phyloP scores from a whole-genome alignment of 2,888 invertebrate species.

The Ctenicera cuprea region DNA sequence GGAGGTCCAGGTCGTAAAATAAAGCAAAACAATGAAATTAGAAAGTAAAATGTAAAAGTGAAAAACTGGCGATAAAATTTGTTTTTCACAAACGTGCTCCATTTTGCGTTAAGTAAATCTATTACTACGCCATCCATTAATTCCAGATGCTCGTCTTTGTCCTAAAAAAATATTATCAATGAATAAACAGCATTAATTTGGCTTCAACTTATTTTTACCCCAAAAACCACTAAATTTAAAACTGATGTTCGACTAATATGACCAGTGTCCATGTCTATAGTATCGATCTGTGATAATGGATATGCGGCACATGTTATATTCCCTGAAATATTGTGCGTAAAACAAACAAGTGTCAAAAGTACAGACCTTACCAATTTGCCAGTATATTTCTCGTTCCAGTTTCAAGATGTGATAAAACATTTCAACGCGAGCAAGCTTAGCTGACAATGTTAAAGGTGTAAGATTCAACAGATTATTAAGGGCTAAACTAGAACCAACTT shows the following conservation, averaged over 20 bases:
- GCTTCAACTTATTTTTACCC: slow-evolving; percentile 77
- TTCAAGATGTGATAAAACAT: slow-evolving; percentile 98
- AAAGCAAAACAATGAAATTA: slow-evolving; percentile 91
- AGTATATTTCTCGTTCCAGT: slow-evolving; percentile 96
- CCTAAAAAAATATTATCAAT: slow-evolving; percentile 76
- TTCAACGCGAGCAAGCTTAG: slow-evolving; percentile 93
- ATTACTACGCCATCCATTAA: slow-evolving; percentile 95
- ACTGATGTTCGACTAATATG: slow-evolving; percentile 97
- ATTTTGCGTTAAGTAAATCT: slow-evolving; percentile 96
- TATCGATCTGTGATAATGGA: slow-evolving; percentile 95
- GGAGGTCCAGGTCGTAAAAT: slow-evolving; percentile 90
- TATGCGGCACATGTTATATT: slow-evolving; percentile 98
- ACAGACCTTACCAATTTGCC: slow-evolving; percentile 87
- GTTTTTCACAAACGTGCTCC: slow-evolving; percentile 97
- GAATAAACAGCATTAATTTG: slow-evolving; percentile 32
- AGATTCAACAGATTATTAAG: slow-evolving; percentile 90
- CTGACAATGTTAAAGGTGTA: slow-evolving; percentile 94
- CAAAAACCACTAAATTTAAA: slow-evolving; percentile 96
- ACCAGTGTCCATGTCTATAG: slow-evolving; percentile 93
- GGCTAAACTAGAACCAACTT: slow-evolving; percentile 92
- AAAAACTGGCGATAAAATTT: slow-evolving; percentile 96
- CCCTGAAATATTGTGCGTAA: slow-evolving; percentile 68
- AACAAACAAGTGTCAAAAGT: not conserved
- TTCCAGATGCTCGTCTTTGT: slow-evolving; percentile 95
- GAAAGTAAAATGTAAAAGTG: slow-evolving; percentile 92